Evolutionary conservation across 2,797 vertebrate genomes (phyloP), one percentile per base, ranked within the genome.

Genomic region (Pipistrellus pipistrellus): DNA sequence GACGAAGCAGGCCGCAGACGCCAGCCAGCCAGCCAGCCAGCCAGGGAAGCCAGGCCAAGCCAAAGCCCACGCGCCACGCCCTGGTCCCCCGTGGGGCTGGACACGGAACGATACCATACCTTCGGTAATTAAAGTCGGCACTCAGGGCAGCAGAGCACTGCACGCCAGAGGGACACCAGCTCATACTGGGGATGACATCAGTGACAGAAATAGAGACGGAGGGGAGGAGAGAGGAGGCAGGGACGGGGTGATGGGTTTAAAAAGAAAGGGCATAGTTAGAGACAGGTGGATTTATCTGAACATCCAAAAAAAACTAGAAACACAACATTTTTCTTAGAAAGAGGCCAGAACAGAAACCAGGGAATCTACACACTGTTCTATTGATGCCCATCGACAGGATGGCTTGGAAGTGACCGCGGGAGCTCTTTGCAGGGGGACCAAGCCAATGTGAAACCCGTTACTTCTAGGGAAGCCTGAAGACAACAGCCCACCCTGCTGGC

Each of bases 81-180:
- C 96, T 35, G 77, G 91, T 11, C 95, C 96, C 92, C 96, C 81
- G 71, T n/a, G 83, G 91, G 46, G 94, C 93, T 88, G 90, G 81
- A 96, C 93, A 51, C 13, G n/a, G 12, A 85, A 90, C 84, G 44
- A 97, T 98, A 98, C 98, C 92, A n/a, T 98, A 99, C 98, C 98
- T 99, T 98, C 98, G 98, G 97, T 96, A 98, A 97, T 98, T 98
- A 98, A 98, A 98, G 97, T 99, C 98, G 97, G 98, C 98, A 97
- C 97, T 98, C 98, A 98, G 97, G 98, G 96, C 93, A 98, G 98
- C 94, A 98, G 97, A 97, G 97, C 96, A 98, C 44, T 98, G 98
- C 86, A 98, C 98, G 30, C 98, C 98, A 98, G 98, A 98, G 96
- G 98, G 98, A 98, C 99, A 99, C 98, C 99, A 99, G 98, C 98